phyloP scores from a whole-genome alignment of 2,797 vertebrate genomes.

The Heteromormyrus szaboi region DNA sequence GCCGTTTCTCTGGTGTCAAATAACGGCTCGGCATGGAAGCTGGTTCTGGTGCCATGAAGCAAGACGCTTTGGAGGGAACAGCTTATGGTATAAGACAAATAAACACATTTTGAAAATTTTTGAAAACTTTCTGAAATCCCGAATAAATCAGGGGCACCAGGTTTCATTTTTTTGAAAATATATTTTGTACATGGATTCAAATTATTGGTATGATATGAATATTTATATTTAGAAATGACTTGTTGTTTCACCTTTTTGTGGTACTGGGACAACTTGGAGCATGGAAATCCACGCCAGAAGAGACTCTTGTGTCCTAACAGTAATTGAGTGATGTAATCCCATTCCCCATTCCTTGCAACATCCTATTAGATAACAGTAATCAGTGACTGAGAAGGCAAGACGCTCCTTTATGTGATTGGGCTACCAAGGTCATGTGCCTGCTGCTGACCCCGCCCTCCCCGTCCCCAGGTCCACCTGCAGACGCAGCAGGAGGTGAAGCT shows the following conservation, averaged over 20 bases:
- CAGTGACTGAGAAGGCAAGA: background rate
- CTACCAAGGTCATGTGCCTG: background rate
- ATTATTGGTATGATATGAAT: background rate
- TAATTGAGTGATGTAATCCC: background rate
- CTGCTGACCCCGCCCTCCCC: background rate
- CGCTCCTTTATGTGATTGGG: background rate
- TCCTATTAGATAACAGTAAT: background rate
- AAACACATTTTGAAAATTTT: background rate
- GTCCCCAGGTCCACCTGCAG: slow-evolving; percentile 84
- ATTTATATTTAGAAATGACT: background rate
- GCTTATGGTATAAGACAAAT: background rate
- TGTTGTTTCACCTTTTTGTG: background rate
- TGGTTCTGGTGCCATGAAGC: background rate
- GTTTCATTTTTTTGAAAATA: background rate
- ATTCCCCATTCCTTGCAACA: background rate
- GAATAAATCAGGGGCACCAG: background rate
- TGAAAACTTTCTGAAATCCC: background rate
- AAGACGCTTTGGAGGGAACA: background rate
- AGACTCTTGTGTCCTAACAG: background rate
- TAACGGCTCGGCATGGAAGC: background rate
- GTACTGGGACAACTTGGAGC: background rate
- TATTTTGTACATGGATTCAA: background rate
- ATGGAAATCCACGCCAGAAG: background rate
- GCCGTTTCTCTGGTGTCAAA: background rate
- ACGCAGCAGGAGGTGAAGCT: slow-evolving; percentile 92